Percentiles rank a stretch among this genome's conserved stretches.
phyloP scores from a whole-genome alignment of 2,113 vertebrate species.

The Leucopternis melanops region DNA sequence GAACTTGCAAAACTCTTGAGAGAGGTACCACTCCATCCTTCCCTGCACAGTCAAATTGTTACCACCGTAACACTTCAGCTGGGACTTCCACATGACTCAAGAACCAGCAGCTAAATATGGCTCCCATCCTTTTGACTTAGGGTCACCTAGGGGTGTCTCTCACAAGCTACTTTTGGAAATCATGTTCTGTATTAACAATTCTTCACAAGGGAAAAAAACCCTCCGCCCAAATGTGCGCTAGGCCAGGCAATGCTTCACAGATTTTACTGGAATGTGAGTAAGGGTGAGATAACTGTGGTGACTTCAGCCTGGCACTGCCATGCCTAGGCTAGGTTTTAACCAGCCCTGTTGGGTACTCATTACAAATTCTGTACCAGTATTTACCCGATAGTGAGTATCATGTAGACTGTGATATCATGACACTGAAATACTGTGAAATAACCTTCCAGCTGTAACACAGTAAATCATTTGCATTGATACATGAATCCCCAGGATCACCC shows the following conservation, averaged over 20 bases:
- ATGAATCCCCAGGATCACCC: neutral
- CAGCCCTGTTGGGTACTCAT: neutral
- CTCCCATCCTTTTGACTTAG: neutral
- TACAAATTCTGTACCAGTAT: neutral
- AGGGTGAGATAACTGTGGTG: too few relatives aligned
- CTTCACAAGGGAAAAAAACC: neutral
- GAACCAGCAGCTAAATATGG: neutral
- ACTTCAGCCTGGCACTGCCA: neutral
- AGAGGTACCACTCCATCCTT: neutral
- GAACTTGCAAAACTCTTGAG: neutral
- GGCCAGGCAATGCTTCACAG: neutral
- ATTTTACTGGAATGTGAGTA: neutral
- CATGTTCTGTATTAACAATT: neutral
- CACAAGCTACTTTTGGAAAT: neutral
- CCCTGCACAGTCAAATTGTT: neutral
- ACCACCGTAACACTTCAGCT: neutral
- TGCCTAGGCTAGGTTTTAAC: neutral
- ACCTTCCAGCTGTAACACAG: neutral
- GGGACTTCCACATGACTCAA: neutral
- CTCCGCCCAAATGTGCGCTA: neutral
- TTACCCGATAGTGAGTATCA: rapidly evolving
- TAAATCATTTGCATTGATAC: neutral
- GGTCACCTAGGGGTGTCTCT: neutral
- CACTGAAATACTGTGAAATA: neutral
- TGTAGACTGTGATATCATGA: neutral